phyloP scores from a whole-genome alignment of 2,113 vertebrate species.

The Deroptyus accipitrinus region DNA sequence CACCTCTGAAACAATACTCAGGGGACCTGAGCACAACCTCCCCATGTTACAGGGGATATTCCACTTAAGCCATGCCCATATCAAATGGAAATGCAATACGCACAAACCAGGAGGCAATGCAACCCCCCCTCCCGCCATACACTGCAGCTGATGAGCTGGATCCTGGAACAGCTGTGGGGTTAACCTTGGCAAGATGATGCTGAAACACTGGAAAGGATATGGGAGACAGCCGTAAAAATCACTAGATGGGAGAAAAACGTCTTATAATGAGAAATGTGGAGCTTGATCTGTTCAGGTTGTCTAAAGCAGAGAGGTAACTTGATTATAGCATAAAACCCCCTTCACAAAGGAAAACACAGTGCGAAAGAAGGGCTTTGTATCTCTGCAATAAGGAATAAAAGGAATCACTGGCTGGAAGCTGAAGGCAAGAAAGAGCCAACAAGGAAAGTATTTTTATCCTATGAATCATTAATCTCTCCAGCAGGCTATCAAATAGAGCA shows the following conservation, averaged over 20 bases:
- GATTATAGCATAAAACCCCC: background rate
- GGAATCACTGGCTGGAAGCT: background rate
- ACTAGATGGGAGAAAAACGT: background rate
- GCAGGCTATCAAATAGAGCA: conserved; percentile 3
- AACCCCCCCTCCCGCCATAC: accelerated
- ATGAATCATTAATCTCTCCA: conserved; percentile 6
- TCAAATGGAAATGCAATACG: background rate
- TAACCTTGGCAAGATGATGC: background rate
- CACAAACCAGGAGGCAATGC: background rate
- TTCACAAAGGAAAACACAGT: background rate
- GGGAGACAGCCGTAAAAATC: background rate
- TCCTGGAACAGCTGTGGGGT: background rate
- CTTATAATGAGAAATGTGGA: background rate
- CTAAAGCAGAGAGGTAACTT: conserved; percentile 13
- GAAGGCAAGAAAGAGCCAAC: conserved; percentile 22
- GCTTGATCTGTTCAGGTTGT: conserved; percentile 5
- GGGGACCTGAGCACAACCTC: background rate
- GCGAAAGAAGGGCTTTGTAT: background rate
- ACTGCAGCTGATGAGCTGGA: background rate
- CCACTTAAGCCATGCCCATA: accelerated
- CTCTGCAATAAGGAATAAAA: conserved; percentile 1
- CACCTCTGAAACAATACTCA: background rate
- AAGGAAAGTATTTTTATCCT: conserved; percentile 13
- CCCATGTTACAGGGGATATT: background rate
- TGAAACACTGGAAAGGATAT: background rate